phyloP scores from a whole-genome alignment of 2,888 invertebrate genomes.

The Drosophila mercatorum region DNA sequence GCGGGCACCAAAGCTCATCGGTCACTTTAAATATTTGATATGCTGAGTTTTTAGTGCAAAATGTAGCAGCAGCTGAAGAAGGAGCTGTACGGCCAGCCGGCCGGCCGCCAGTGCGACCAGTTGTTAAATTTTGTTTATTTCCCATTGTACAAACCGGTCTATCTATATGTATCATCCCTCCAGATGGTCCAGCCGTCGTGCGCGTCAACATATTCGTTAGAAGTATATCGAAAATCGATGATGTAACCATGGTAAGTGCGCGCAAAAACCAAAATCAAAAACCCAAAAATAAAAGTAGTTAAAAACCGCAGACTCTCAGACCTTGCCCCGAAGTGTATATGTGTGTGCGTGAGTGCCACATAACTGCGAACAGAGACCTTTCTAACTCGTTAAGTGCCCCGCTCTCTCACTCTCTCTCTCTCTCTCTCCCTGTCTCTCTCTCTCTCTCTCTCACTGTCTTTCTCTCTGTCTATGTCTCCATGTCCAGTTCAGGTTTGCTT shows the following conservation, averaged over 20 bases:
- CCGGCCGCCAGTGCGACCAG: slow-evolving; percentile 41
- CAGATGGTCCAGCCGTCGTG: slow-evolving; percentile 97
- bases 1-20: slow-evolving; percentile 20
- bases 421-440: too few relatives aligned
- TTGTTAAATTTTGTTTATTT: slow-evolving; percentile 66
- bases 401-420: background rate
- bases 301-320: slow-evolving; percentile 29
- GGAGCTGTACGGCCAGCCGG: background rate
- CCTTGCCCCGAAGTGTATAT: slow-evolving; percentile 19
- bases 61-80: slow-evolving; percentile 18
- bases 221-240: slow-evolving; percentile 99
- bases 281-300: slow-evolving; percentile 25
- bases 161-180: slow-evolving; percentile 73
- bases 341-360: slow-evolving; percentile 30
- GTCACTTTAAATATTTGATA: slow-evolving; percentile 53
- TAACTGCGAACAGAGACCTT: background rate
- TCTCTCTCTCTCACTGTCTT: background rate
- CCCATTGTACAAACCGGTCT: slow-evolving; percentile 67
- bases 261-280: slow-evolving; percentile 48
- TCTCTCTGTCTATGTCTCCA: slow-evolving; percentile 6
- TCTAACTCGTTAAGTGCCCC: too few relatives aligned
- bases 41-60: slow-evolving; percentile 51
- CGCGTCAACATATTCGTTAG: slow-evolving; percentile 99
- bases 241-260: slow-evolving; percentile 98
- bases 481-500: slow-evolving; percentile 14